Evolutionary conservation across 2,113 vertebrate genomes (phyloP).

Genomic region (Gila orcuttii): DNA sequence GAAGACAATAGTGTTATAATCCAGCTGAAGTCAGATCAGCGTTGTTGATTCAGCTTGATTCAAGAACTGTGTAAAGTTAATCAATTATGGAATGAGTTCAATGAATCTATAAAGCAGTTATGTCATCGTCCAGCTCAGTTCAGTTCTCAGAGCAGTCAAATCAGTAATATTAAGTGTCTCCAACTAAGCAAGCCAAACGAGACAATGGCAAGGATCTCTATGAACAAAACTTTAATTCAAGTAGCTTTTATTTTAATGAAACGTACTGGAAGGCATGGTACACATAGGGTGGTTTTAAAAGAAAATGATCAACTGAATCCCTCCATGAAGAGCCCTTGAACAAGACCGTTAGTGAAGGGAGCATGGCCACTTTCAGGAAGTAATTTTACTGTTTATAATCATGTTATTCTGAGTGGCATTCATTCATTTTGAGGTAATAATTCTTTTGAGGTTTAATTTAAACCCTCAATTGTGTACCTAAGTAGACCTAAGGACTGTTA

Average conservation of each 20-base stretch:
- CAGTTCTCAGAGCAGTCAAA: too few species aligned
- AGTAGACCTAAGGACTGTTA: background rate
- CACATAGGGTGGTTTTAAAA: background rate
- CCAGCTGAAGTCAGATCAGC: too few species aligned
- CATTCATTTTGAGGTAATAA: background rate
- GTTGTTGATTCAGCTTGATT: too few species aligned
- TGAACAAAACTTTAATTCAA: background rate
- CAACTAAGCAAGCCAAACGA: too few species aligned
- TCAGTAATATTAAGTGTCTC: too few species aligned
- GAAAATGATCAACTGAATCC: background rate
- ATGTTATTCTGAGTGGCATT: background rate
- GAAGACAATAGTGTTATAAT: too few species aligned
- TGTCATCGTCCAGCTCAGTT: too few species aligned
- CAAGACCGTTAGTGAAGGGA: background rate
- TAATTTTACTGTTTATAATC: background rate
- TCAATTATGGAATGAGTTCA: too few species aligned
- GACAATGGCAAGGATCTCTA: background rate
- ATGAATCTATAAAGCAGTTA: too few species aligned
- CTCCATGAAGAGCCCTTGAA: background rate
- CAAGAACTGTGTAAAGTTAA: too few species aligned
- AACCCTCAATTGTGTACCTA: background rate
- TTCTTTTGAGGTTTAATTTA: background rate
- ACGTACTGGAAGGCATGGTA: background rate
- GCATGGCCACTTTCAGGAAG: background rate
- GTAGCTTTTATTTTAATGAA: background rate